A percentile compares a stretch with the other conserved stretches of the same genome.
These are phyloP conservation scores for Coreius guichenoti DNA, from an alignment of 2,797 vertebrate species.

Conservation along the genomic window DNA sequence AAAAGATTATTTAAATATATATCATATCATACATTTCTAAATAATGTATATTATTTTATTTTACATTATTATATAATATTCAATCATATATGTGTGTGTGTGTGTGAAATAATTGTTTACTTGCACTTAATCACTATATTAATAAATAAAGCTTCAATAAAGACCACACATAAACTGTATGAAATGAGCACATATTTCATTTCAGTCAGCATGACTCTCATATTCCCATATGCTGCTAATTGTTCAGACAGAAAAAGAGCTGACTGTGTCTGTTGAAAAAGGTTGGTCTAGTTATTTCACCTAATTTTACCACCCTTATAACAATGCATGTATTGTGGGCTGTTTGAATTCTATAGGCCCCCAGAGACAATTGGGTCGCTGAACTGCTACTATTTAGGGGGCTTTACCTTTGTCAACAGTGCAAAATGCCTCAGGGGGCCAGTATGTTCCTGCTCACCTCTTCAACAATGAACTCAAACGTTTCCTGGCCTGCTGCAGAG, in stretches of 20 bases:
- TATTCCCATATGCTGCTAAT: slow-evolving; percentile 55
- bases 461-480: slow-evolving; percentile 44
- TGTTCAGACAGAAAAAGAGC: slow-evolving; percentile 68
- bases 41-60: neutral
- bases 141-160: neutral
- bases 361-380: slow-evolving; percentile 82
- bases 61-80: neutral
- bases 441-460: slow-evolving; percentile 77
- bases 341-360: slow-evolving; percentile 81
- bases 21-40: neutral
- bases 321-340: slow-evolving; percentile 70
- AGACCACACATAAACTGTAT: neutral
- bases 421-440: slow-evolving; percentile 76
- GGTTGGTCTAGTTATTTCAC: slow-evolving; percentile 78
- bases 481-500: slow-evolving; percentile 17
- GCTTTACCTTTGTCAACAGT: slow-evolving; percentile 81
- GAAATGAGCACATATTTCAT: neutral
- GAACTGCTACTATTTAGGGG: slow-evolving; percentile 84
- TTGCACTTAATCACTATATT: neutral
- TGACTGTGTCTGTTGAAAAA: slow-evolving; percentile 66
- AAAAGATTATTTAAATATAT: neutral
- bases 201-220: slow-evolving; percentile 2
- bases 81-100: neutral
- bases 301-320: slow-evolving; percentile 66
- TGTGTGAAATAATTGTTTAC: neutral